Percentiles rank a stretch among this genome's conserved stretches.
These are phyloP conservation scores for Solea solea DNA, from an alignment of 2,113 vertebrate species.

Conservation along the genomic window DNA sequence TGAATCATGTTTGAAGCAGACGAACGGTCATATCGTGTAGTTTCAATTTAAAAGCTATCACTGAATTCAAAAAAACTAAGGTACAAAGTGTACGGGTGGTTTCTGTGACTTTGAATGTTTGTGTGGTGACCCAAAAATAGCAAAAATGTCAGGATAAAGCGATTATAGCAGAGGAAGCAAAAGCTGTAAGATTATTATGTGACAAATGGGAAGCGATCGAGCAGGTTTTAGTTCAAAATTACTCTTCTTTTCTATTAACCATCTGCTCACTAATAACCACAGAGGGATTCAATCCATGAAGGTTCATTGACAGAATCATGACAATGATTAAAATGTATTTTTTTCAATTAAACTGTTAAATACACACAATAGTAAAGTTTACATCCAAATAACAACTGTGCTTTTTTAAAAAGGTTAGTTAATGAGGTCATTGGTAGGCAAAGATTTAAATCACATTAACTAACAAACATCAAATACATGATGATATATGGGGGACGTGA, in stretches of 20 bases:
- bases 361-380: not conserved
- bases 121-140: no score
- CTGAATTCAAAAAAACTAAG: slow-evolving; percentile 1
- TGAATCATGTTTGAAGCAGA: slow-evolving; percentile 22
- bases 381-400: no score
- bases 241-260: not conserved
- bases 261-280: not conserved
- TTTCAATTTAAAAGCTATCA: slow-evolving; percentile 7
- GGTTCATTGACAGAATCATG: not conserved
- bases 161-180: no score
- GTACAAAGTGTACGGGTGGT: not conserved
- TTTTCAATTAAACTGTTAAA: not conserved
- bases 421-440: no score
- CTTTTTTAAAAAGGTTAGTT: no score
- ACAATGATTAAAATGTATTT: no score
- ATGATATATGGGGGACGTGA: not conserved
- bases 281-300: not conserved
- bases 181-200: no score
- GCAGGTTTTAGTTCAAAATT: not conserved
- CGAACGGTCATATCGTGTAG: slow-evolving; percentile 14
- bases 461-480: not conserved
- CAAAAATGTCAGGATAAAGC: no score
- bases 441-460: no score
- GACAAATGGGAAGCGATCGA: no score
- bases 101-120: slow-evolving; percentile 13